Percentiles rank a stretch among this genome's conserved stretches.
Evolutionary conservation across 2,113 vertebrate species (phyloP).

Genomic region (Notothenia coriiceps): DNA sequence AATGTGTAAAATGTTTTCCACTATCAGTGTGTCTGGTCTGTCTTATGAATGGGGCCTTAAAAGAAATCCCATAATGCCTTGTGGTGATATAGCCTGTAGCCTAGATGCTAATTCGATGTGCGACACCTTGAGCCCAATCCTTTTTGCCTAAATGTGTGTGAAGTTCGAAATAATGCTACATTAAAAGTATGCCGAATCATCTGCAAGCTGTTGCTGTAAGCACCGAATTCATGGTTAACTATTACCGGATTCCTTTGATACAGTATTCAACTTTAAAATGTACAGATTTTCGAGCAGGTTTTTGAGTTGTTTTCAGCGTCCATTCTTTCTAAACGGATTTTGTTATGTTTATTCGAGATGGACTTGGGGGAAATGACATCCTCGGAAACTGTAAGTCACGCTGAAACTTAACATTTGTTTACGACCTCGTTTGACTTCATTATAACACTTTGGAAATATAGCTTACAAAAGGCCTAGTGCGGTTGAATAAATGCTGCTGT

Average conservation of each 20-base stretch:
- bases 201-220: rapidly evolving
- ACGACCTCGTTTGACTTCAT: neutral
- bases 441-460: neutral
- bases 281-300: neutral
- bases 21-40: too few relatives aligned
- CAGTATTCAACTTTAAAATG: neutral
- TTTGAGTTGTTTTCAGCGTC: rapidly evolving
- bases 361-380: too few relatives aligned
- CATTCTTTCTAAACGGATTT: neutral
- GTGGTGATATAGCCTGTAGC: too few relatives aligned
- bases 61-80: too few relatives aligned
- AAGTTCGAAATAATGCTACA: rapidly evolving
- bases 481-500: neutral
- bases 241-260: rapidly evolving
- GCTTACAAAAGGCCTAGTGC: neutral
- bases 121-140: neutral
- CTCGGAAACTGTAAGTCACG: neutral
- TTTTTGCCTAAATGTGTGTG: neutral
- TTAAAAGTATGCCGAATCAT: neutral
- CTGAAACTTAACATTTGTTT: neutral
- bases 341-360: neutral
- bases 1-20: too few relatives aligned
- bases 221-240: neutral
- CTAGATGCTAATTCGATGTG: too few relatives aligned
- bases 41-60: too few relatives aligned